A percentile compares a stretch with the other conserved stretches of the same genome.
Conservation (phyloP, 2,888 invertebrate species). For the Nomada lathburiana region DNA sequence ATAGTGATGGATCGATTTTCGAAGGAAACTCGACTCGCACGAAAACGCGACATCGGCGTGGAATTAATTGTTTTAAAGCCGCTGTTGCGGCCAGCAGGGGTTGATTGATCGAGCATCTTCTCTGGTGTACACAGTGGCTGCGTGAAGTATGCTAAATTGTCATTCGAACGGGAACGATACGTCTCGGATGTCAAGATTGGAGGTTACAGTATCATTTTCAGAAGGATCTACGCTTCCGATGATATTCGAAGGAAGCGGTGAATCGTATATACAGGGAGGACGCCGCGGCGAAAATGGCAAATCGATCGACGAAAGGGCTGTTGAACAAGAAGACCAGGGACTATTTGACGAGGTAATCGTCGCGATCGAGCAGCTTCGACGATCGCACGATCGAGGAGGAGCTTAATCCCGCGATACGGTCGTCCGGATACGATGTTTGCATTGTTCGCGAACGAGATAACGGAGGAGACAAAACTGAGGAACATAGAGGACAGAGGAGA, state of each 20-base stretch:
- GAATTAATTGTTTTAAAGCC: conserved; percentile 18
- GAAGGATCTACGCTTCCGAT: no score
- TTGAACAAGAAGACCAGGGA: conserved; percentile 73
- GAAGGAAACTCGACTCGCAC: background rate
- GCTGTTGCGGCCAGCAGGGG: background rate
- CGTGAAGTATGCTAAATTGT: conserved; percentile 21
- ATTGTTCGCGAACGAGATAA: conserved; percentile 13
- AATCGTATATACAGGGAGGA: background rate
- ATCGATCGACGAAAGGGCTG: conserved; percentile 26
- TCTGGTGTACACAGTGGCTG: background rate
- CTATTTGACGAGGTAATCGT: conserved; percentile 77
- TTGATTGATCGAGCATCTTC: conserved; percentile 16
- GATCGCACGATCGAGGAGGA: background rate
- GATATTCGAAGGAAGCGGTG: background rate
- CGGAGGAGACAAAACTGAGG: background rate
- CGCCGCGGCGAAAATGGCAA: conserved; percentile 39
- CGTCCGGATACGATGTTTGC: conserved; percentile 37
- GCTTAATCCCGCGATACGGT: conserved; percentile 19
- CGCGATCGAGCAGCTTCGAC: background rate
- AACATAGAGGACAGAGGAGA: background rate
- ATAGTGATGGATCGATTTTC: conserved; percentile 61
- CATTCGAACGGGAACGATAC: background rate
- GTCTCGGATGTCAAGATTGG: no score
- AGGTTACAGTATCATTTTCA: conserved; percentile 5
- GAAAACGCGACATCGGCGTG: conserved; percentile 17